Base-by-base conservation (phyloP, 2,888 invertebrate genomes). In the Mesoligia furuncula region DNA sequence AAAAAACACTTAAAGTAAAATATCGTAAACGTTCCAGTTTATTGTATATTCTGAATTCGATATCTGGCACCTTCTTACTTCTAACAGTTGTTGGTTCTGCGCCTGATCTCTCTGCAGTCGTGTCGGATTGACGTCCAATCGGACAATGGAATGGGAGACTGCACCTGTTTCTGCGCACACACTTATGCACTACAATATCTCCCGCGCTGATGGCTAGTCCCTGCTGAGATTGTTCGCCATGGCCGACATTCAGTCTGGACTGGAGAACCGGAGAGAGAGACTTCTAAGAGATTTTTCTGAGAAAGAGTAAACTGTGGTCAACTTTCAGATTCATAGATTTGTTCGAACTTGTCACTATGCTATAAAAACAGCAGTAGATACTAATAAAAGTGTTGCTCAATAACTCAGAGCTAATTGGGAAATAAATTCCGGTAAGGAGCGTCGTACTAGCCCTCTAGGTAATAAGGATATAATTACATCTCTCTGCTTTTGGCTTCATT, bases 401-500 rank as follows among this genome's bases (percentile, higher is more conserved):
- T 62, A 77, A 27, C 31, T 68, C 7, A 27, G 8, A 62, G 20
- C 24, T 79, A 79, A 79, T 73, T 66, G 17, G 31, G 0, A 59
- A 36, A 79, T 79, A 39, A 72, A 64, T 78, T 17, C 15, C 51
- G 9, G 15, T 77, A 17, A 51, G 42, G n/a, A 45, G 8, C 20
- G 9, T 73, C 51, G n/a, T 9, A 51, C 79, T 45, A 6, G 36
- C 36, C 36, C 36, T 6, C 36, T 36, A 27, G 31, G 24, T 24
- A 79, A 73, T 45, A 73, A 45, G 17, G 59, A 65, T 79, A 51
- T 51, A 42, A 54, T 45, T 39, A 57, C 39, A 39, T 54, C 31
- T 71, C 5, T 20, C 31, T 69, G 17, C 36, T 39, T 27, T 64
- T 13, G 13, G 9, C 51, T 66, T 61, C 36, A 66, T 59, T 80